Conservation (phyloP, 2,888 invertebrate species). For the Lomographa bimaculata region DNA sequence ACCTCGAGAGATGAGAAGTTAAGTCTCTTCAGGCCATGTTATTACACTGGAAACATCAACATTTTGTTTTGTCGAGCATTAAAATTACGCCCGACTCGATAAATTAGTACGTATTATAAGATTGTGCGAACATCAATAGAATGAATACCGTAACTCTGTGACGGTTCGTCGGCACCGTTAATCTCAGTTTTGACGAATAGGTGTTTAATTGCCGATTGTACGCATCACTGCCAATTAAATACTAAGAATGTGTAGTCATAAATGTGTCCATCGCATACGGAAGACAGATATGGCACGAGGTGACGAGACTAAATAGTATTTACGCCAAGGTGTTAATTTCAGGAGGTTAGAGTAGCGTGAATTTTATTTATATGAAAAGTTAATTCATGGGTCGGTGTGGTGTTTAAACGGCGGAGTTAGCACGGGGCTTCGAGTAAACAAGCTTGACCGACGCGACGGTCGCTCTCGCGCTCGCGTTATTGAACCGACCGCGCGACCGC, state of each 20-base stretch:
- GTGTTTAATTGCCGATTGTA: constrained; percentile 46
- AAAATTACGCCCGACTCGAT: constrained; percentile 12
- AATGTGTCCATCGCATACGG: constrained; percentile 45
- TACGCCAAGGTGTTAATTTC: constrained; percentile 82
- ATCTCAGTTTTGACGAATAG: constrained; percentile 39
- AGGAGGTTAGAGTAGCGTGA: constrained; percentile 82
- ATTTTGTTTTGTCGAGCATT: too few relatives aligned
- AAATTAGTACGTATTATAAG: constrained; percentile 31
- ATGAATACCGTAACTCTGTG: constrained; percentile 35
- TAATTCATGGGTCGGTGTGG: constrained; percentile 79
- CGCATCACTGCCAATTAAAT: constrained; percentile 48
- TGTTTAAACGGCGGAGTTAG: constrained; percentile 82
- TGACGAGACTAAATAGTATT: constrained; percentile 77
- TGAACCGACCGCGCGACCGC: too few relatives aligned
- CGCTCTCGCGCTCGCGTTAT: too few relatives aligned
- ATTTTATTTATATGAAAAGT: constrained; percentile 84
- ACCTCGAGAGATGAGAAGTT: too few relatives aligned
- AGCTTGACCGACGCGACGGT: constrained; percentile 30
- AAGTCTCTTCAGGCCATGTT: too few relatives aligned
- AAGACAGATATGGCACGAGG: constrained; percentile 63
- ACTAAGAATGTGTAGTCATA: constrained; percentile 41
- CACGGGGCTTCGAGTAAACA: constrained; percentile 78
- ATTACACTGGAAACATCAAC: too few relatives aligned
- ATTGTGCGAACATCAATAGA: constrained; percentile 25
- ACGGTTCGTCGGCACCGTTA: constrained; percentile 37